Base-by-base conservation (phyloP, 2,888 invertebrate species). In the Pammene aurita region DNA sequence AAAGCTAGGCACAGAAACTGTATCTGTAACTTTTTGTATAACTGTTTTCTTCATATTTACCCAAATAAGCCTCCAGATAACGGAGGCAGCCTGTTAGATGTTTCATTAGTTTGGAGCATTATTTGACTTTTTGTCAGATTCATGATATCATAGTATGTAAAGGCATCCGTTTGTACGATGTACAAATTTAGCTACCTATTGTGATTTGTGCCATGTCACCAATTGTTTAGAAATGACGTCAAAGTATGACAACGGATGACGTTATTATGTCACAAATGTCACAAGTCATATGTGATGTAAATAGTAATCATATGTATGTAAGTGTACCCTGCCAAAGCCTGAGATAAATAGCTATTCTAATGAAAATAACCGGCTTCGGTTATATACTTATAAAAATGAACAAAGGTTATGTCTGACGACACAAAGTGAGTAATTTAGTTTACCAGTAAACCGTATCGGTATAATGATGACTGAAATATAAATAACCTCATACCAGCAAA, bases 211-310 rank as follows among this genome's bases (percentile, higher is more conserved):
- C 35, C n/a, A 13, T 48, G 60, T 50, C 35, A 61, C 38, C 18
- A 50, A 38, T 38, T 50, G 38, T 61, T 61, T 61, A 38, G 16
- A n/a, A 41, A 62, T 62, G 50, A 62, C 50, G 62, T 62, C 62
- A 62, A 62, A 4, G 44, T 34, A 64, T 44, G 44, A 54, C 54
- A 63, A 38, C 41, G 16, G 26, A 52, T 52, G 38, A 42, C 52
- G 50, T 64, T 64, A 63, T 54, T 64, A 64, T 64, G 16, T 55
- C 62, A 50, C 48, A 61, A 26, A 64, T 64, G 16, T 55, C 62
- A 52, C 50, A 62, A 61, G 48, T 16, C 50, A 62, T 50, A 38
- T 62, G 38, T 26, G 35, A 38, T 62, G 2, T 61, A 62, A 50
- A n/a, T 41, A 52, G 62, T 52, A 62, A 62, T 62, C 52, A 62